Conservation (phyloP, 1,140 invertebrate genomes). For the Trissolcus basalis region DNA sequence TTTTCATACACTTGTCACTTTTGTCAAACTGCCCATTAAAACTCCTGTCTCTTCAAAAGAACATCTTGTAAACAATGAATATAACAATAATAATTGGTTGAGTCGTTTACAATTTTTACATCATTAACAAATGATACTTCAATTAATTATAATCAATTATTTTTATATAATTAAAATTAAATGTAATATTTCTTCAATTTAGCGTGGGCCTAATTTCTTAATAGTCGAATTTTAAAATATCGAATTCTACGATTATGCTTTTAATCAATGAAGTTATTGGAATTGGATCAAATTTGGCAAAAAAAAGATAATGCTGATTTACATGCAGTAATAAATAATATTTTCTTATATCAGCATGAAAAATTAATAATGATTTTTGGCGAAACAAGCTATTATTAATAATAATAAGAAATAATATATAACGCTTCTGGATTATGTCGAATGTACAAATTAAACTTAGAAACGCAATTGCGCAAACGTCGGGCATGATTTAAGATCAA, state of each 20-base stretch:
- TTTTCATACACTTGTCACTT: constrained; percentile 47
- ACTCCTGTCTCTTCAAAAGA: constrained; percentile 18
- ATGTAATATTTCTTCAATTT: too few relatives aligned
- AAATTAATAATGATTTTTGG: constrained; percentile 24
- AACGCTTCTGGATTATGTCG: constrained; percentile 26
- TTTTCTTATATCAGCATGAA: not conserved
- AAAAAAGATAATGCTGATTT: not conserved
- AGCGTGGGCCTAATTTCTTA: too few relatives aligned
- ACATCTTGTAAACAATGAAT: constrained; percentile 51
- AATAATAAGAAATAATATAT: constrained; percentile 25
- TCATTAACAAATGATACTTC: constrained; percentile 2
- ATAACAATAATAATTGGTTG: constrained; percentile 30
- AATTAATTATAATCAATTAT: too few relatives aligned
- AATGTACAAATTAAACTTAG: constrained; percentile 44
- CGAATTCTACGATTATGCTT: too few relatives aligned
- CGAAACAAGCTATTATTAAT: constrained; percentile 24
- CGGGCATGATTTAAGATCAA: constrained; percentile 20
- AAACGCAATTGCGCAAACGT: constrained; percentile 16
- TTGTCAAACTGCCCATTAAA: constrained; percentile 51
- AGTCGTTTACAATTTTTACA: not conserved
- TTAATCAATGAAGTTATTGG: not conserved
- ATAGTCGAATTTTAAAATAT: too few relatives aligned
- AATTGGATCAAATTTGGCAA: constrained; percentile 6
- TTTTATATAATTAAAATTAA: too few relatives aligned
- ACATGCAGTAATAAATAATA: constrained; percentile 14